Evolutionary conservation across 1,140 invertebrate species (phyloP).

Genomic region (Andrena cerasifolii): DNA sequence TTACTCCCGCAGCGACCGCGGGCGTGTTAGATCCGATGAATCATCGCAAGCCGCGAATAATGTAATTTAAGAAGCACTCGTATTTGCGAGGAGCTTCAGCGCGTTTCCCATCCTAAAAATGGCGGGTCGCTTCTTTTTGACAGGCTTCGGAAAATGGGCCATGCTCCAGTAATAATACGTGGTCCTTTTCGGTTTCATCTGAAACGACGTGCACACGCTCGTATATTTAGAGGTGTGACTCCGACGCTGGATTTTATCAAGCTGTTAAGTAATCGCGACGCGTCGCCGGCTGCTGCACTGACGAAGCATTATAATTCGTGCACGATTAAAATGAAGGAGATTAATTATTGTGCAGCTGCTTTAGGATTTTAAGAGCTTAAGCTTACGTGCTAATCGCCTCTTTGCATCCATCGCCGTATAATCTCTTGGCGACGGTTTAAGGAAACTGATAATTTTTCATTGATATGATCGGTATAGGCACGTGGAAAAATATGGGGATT

Average conservation of each 20-base stretch:
- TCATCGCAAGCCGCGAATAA: constrained; percentile 58
- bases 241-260: constrained; percentile 34
- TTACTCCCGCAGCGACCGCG: background rate
- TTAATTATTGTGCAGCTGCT: too few relatives aligned
- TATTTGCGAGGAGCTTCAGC: constrained; percentile 34
- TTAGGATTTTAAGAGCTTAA: too few relatives aligned
- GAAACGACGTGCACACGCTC: constrained; percentile 12
- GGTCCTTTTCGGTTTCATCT: constrained; percentile 17
- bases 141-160: constrained; percentile 31
- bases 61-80: constrained; percentile 59
- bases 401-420: too few relatives aligned
- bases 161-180: constrained; percentile 29
- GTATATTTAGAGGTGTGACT: constrained; percentile 48
- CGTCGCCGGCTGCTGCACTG: constrained; percentile 3
- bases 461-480: too few relatives aligned
- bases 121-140: background rate
- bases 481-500: too few relatives aligned
- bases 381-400: too few relatives aligned
- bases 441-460: too few relatives aligned
- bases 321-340: constrained; percentile 4
- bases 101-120: constrained; percentile 20
- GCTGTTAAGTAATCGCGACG: constrained; percentile 37
- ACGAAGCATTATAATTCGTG: constrained; percentile 6
- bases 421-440: too few relatives aligned
- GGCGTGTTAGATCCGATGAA: constrained; percentile 52